Conservation (phyloP, 2,113 vertebrate genomes). For the Podarcis cretensis region DNA sequence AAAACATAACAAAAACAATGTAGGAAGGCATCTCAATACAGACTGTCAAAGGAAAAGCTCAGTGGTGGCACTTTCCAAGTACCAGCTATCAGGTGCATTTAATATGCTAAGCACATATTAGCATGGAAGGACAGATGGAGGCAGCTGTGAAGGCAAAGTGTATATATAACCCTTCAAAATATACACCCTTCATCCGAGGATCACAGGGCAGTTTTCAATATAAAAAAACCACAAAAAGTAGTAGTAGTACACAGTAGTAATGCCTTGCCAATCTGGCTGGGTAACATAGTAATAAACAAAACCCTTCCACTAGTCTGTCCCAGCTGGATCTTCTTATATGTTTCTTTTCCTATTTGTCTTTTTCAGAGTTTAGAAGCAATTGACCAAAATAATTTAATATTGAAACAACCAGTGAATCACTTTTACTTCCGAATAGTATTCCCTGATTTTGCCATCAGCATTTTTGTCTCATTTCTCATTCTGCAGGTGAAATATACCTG, state of each 20-base stretch:
- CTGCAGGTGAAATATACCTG: not conserved
- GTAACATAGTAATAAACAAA: no score
- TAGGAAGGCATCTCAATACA: no score
- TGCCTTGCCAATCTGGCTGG: no score
- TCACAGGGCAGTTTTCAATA: no score
- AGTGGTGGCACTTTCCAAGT: no score
- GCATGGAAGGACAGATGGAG: slow-evolving; percentile 27
- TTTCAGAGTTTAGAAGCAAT: not conserved
- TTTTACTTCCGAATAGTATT: not conserved
- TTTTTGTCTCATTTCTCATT: not conserved
- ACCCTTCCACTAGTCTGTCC: no score
- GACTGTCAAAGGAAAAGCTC: no score
- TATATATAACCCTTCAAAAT: not conserved
- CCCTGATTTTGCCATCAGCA: not conserved
- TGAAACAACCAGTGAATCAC: not conserved
- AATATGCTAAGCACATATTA: not conserved
- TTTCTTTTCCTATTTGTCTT: not conserved
- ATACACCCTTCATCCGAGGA: no score
- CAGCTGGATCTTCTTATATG: no score
- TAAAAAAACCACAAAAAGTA: no score
- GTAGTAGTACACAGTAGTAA: no score
- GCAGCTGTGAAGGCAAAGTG: not conserved
- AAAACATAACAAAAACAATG: no score
- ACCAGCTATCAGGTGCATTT: not conserved
- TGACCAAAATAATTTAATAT: not conserved